A percentile compares a stretch with the other conserved stretches of the same genome.
These are phyloP conservation scores for Drosophila nigricruria DNA, from an alignment of 2,888 invertebrate genomes.

Conservation along the genomic window DNA sequence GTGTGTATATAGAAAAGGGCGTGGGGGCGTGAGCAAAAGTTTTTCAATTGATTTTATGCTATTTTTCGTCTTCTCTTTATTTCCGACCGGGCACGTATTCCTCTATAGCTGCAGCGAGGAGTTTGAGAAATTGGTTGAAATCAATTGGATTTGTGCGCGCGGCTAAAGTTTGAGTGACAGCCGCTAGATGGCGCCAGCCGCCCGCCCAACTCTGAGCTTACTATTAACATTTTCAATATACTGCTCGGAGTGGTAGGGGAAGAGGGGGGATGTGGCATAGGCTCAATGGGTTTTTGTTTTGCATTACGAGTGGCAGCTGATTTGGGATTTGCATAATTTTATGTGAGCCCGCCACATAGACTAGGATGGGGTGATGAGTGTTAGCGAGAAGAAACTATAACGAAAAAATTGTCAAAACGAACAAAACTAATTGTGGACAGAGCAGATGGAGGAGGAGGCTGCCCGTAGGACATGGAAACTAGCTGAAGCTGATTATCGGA, in stretches of 20 bases:
- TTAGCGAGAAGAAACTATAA: conserved; percentile 35
- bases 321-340: conserved; percentile 63
- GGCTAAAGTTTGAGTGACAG: conserved; percentile 63
- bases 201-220: conserved; percentile 11
- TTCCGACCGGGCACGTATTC: conserved; percentile 64
- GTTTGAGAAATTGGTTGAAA: conserved; percentile 72
- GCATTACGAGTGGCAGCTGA: conserved; percentile 46
- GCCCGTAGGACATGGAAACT: neutral
- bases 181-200: conserved; percentile 39
- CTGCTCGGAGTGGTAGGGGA: conserved; percentile 23
- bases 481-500: neutral
- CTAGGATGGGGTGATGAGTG: conserved; percentile 19
- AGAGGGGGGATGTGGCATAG: conserved; percentile 32
- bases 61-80: conserved; percentile 69
- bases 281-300: conserved; percentile 53
- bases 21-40: conserved; percentile 62
- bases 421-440: conserved; percentile 1
- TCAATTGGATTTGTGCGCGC: conserved; percentile 76
- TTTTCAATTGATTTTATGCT: conserved; percentile 80
- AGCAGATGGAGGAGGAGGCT: neutral
- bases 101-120: conserved; percentile 1
- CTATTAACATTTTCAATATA: conserved; percentile 67
- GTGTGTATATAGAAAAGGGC: conserved; percentile 45
- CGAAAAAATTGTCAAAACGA: neutral
- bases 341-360: conserved; percentile 24